phyloP scores from a whole-genome alignment of 2,888 invertebrate genomes.

The Chrysotoxum bicinctum region DNA sequence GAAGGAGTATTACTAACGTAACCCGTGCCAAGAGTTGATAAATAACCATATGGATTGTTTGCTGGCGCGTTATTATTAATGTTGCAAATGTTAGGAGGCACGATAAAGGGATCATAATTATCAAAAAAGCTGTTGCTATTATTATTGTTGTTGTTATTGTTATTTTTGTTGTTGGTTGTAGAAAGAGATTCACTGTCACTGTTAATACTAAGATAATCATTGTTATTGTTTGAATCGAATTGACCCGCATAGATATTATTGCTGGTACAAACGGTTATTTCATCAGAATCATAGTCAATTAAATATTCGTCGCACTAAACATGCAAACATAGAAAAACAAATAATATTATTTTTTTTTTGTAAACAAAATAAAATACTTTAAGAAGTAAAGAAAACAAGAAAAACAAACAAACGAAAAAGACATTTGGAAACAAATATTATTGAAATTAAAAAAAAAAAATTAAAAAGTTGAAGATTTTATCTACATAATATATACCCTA shows the following conservation, averaged over 20 bases:
- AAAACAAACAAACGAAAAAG: constrained; percentile 31
- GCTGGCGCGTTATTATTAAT: constrained; percentile 7
- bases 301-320: constrained; percentile 74
- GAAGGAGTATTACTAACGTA: constrained; percentile 20
- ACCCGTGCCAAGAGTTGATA: constrained; percentile 48
- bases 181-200: constrained; percentile 71
- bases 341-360: constrained; percentile 21
- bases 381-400: constrained; percentile 52
- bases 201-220: constrained; percentile 48
- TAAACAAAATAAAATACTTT: constrained; percentile 39
- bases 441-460: constrained; percentile 23
- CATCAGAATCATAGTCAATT: constrained; percentile 75
- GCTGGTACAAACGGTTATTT: constrained; percentile 73
- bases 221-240: constrained; percentile 64
- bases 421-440: constrained; percentile 59
- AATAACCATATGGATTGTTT: constrained; percentile 32
- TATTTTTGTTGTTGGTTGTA: constrained; percentile 25
- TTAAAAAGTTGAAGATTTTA: not conserved
- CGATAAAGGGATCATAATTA: constrained; percentile 56
- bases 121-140: constrained; percentile 30
- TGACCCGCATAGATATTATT: constrained; percentile 69
- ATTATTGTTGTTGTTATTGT: constrained; percentile 20
- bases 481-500: too few species aligned
- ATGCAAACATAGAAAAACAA: constrained; percentile 74
- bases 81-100: constrained; percentile 36